A percentile compares a stretch with the other conserved stretches of the same genome.
Evolutionary conservation across 2,113 vertebrate genomes (phyloP).

Genomic region (Scomber japonicus): DNA sequence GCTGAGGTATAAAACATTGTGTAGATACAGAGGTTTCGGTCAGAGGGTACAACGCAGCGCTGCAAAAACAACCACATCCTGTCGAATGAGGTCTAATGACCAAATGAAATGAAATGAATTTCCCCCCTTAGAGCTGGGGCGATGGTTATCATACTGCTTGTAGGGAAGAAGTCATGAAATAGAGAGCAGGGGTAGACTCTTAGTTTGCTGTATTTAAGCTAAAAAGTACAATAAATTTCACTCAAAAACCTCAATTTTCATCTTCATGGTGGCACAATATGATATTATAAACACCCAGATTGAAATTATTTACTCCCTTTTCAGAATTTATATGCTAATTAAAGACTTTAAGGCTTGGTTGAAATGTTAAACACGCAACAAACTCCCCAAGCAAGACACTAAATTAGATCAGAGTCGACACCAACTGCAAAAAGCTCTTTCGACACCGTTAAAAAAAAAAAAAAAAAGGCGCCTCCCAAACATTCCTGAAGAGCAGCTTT

Average conservation of each 20-base stretch:
- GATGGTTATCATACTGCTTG: not conserved
- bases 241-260: too few relatives aligned
- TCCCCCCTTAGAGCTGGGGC: not conserved
- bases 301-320: too few relatives aligned
- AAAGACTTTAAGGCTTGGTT: not conserved
- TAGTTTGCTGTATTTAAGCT: too few relatives aligned
- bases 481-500: conserved; percentile 63
- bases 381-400: not conserved
- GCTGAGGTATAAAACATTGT: too few relatives aligned
- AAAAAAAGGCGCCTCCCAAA: conserved; percentile 24
- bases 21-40: not conserved
- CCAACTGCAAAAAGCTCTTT: conserved; percentile 12
- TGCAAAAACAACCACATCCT: conserved; percentile 54
- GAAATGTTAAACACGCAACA: not conserved
- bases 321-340: not conserved
- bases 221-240: too few relatives aligned
- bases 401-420: conserved; percentile 7
- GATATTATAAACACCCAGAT: too few relatives aligned
- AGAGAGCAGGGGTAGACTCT: too few relatives aligned
- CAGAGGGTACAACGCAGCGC: not conserved
- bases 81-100: not conserved
- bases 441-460: not conserved
- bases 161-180: too few relatives aligned
- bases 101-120: not conserved
- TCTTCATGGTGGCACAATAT: too few relatives aligned